These are phyloP conservation scores for Rhinatrema bivittatum DNA, from an alignment of 2,797 vertebrate species.

Conservation along the genomic window DNA sequence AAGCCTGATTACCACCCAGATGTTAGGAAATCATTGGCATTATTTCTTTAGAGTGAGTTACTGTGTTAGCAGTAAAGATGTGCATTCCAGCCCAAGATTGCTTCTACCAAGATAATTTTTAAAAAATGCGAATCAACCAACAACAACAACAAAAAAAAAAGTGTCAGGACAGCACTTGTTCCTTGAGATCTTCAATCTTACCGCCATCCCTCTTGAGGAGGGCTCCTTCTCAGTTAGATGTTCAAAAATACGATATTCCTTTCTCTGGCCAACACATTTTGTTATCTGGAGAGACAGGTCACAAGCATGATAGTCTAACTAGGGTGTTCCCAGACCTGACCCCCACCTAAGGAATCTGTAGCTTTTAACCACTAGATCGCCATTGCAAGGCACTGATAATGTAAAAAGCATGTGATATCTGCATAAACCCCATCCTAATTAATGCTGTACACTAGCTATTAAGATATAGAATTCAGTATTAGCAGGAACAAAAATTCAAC, in stretches of 20 bases:
- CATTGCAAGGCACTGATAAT: not conserved
- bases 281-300: slow-evolving; percentile 68
- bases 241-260: slow-evolving; percentile 74
- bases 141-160: too few relatives aligned
- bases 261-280: slow-evolving; percentile 78
- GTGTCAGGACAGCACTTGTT: too few relatives aligned
- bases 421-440: too few relatives aligned
- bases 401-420: slow-evolving; percentile 1
- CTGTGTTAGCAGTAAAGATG: slow-evolving; percentile 5
- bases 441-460: too few relatives aligned
- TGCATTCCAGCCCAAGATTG: slow-evolving; percentile 2
- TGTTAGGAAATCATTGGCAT: not conserved
- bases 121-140: too few relatives aligned
- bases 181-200: slow-evolving; percentile 52
- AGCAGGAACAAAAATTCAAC: too few relatives aligned
- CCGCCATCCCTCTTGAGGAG: slow-evolving; percentile 67
- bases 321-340: not conserved
- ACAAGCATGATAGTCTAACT: slow-evolving; percentile 17
- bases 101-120: not conserved
- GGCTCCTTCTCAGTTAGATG: slow-evolving; percentile 60
- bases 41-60: not conserved
- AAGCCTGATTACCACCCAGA: not conserved
- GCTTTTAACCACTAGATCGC: not conserved
- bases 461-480: too few relatives aligned
- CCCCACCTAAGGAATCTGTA: not conserved